Percentiles rank a stretch among this genome's conserved stretches.
phyloP scores from a whole-genome alignment of 2,888 invertebrate species.

The Pecten maximus region DNA sequence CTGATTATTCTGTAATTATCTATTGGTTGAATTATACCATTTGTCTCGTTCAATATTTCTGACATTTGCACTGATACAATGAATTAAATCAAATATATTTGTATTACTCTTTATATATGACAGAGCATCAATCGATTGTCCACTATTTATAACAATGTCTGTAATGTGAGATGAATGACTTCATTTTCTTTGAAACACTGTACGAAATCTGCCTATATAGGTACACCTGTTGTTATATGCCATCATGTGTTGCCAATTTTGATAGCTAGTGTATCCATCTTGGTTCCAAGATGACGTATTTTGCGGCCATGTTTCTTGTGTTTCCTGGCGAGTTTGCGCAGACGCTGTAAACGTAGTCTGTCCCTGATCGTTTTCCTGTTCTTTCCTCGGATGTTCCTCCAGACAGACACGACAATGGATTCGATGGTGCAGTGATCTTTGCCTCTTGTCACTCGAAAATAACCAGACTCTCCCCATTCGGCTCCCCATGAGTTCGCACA shows the following conservation, averaged over 20 bases:
- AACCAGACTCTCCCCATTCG: conserved; percentile 95
- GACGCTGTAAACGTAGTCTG: neutral
- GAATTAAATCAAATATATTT: too few relatives aligned
- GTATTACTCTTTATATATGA: too few relatives aligned
- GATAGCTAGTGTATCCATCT: neutral
- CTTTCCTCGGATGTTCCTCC: conserved; percentile 82
- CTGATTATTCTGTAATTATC: too few relatives aligned
- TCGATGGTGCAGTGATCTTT: conserved; percentile 95
- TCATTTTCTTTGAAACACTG: too few relatives aligned
- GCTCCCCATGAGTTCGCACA: conserved; percentile 97
- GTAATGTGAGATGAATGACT: too few relatives aligned
- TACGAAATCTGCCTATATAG: too few relatives aligned
- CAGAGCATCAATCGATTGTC: too few relatives aligned
- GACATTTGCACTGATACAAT: too few relatives aligned
- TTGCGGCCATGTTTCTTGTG: conserved; percentile 3
- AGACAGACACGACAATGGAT: conserved; percentile 91
- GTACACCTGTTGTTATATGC: neutral
- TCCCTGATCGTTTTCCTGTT: conserved; percentile 35
- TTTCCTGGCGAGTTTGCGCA: conserved; percentile 31
- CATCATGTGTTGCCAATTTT: neutral
- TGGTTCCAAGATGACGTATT: conserved; percentile 37
- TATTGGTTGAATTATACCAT: too few relatives aligned
- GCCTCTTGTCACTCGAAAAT: conserved; percentile 93
- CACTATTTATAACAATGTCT: too few relatives aligned
- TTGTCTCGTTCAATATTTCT: too few relatives aligned